These are phyloP conservation scores for Leguminivora glycinivorella DNA, from an alignment of 1,140 invertebrate genomes.

Conservation along the genomic window DNA sequence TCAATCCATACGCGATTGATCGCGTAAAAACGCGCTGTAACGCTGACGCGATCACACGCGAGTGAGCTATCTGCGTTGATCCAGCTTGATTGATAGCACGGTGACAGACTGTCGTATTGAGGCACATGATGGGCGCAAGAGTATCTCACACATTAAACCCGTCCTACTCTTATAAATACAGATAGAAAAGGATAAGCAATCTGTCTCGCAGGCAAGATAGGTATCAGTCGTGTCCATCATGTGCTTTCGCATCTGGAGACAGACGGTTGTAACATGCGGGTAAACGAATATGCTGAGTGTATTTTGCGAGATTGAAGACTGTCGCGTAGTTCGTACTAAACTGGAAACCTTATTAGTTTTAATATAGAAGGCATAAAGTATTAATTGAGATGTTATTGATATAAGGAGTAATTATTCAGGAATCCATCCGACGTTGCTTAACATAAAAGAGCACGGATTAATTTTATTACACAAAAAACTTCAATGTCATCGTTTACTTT, in stretches of 20 bases:
- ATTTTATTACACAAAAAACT: conserved; percentile 20
- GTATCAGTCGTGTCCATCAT: too few species aligned
- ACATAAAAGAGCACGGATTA: conserved; percentile 4
- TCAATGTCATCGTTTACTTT: conserved; percentile 9
- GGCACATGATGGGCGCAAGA: too few species aligned
- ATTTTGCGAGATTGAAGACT: not conserved
- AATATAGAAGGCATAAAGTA: too few species aligned
- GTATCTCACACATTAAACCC: too few species aligned
- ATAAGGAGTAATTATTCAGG: not conserved
- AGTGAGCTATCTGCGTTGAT: conserved; percentile 18
- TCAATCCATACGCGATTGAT: conserved; percentile 21
- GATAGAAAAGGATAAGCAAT: too few species aligned
- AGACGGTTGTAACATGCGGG: not conserved
- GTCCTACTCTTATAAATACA: too few species aligned
- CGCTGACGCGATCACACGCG: conserved; percentile 11
- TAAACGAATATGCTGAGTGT: not conserved
- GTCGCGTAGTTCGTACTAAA: not conserved
- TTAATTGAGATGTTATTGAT: not conserved
- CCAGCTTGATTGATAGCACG: conserved; percentile 17
- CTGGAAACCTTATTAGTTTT: not conserved
- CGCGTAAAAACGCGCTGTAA: conserved; percentile 14
- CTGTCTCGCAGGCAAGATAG: too few species aligned
- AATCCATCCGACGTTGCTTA: not conserved
- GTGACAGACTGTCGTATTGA: not conserved
- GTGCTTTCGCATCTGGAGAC: not conserved